These are phyloP conservation scores for Brachyistius frenatus DNA, from an alignment of 2,113 vertebrate genomes.

Conservation along the genomic window DNA sequence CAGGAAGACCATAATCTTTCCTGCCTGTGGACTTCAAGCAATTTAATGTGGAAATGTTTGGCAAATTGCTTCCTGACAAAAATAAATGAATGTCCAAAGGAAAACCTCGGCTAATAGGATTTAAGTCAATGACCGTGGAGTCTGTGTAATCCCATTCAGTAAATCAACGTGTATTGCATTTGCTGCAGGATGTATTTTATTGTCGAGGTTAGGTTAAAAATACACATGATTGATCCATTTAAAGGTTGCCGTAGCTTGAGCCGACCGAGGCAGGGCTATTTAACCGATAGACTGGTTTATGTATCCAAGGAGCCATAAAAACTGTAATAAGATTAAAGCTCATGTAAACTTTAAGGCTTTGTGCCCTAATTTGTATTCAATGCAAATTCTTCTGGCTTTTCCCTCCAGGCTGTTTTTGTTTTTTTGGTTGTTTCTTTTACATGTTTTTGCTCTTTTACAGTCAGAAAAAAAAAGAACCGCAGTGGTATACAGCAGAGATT, in stretches of 20 bases:
- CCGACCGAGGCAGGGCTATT: neutral
- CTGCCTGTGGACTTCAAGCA: neutral
- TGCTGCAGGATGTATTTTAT: constrained; percentile 16
- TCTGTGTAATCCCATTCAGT: constrained; percentile 6
- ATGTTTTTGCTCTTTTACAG: neutral
- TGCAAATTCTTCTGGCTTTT: neutral
- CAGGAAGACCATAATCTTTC: neutral
- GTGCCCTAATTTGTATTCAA: neutral
- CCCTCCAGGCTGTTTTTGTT: neutral
- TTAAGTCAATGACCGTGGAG: constrained; percentile 14
- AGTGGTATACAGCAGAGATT: neutral
- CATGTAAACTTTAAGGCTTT: constrained; percentile 9
- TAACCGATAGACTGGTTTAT: neutral
- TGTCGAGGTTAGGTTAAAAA: constrained; percentile 21
- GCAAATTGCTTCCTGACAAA: constrained; percentile 1
- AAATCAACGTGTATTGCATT: constrained; percentile 18
- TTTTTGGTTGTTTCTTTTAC: neutral
- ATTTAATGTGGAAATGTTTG: neutral
- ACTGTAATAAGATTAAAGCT: neutral
- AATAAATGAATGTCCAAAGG: neutral
- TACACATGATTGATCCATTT: neutral
- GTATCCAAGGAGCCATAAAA: neutral
- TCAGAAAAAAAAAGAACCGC: neutral
- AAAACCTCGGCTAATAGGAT: constrained; percentile 26
- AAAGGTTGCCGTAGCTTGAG: neutral